These are phyloP conservation scores for Pollimyrus isidori DNA, from an alignment of 2,113 vertebrate genomes.

Conservation along the genomic window DNA sequence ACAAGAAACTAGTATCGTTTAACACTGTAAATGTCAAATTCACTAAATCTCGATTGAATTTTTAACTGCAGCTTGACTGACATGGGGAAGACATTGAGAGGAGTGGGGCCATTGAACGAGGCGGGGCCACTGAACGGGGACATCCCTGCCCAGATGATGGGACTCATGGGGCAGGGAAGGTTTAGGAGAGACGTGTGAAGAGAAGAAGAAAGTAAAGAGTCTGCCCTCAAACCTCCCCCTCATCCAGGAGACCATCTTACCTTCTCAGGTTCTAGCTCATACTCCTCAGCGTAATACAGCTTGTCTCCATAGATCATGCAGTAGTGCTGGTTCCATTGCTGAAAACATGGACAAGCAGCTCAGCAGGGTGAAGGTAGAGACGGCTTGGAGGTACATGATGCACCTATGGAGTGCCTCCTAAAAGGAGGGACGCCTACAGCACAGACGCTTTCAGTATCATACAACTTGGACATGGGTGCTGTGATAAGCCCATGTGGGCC, in stretches of 20 bases:
- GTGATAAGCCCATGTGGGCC: not conserved
- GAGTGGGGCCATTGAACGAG: not conserved
- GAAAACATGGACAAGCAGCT: constrained; percentile 6
- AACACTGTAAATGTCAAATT: not conserved
- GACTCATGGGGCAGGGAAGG: not conserved
- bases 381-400: no score
- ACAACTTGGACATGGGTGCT: not conserved
- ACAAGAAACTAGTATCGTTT: not conserved
- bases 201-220: not conserved
- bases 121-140: no score
- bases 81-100: not conserved
- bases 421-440: not conserved
- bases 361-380: not conserved
- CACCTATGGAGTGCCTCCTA: not conserved
- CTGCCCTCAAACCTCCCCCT: not conserved
- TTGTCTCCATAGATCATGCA: constrained; percentile 83
- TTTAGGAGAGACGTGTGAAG: not conserved
- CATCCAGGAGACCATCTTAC: constrained; percentile 34
- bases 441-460: not conserved
- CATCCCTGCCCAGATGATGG: no score
- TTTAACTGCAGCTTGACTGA: not conserved
- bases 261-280: constrained; percentile 78
- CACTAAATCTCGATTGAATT: not conserved
- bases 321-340: constrained; percentile 92
- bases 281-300: constrained; percentile 88